Base-by-base conservation (phyloP, 2,113 vertebrate species). In the Cottus gobio region DNA sequence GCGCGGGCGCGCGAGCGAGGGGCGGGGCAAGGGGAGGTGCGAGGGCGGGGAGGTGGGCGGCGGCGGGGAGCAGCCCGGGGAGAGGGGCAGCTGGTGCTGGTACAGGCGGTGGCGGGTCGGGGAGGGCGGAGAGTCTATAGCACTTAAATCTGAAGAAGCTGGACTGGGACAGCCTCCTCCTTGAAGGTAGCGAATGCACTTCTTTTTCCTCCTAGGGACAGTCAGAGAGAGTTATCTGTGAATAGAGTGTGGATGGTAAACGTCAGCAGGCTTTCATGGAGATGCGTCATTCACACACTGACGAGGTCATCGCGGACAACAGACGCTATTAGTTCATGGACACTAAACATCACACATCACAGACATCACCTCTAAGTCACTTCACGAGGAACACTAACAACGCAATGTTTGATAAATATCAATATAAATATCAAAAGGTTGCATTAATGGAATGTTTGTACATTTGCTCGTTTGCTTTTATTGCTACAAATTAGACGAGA, bases 171-270 rank as follows among this genome's bases (percentile, higher is more conserved):
- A 98, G 95, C 95, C 95, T 97, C 96, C 96, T 95, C 95, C 96
- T 94, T 98, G 97, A 97, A 99, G 95, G 96, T 97, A 99, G 95
- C 97, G 97, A 98, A 98, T 96, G 96, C 98, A 99, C 96, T 99
- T 99, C 97, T 99, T 99, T 97, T 99, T 99, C 97, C 97, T 97
- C 98, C 97, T 99, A 96, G 93, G 96, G 95, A 98, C 95, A 97
- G 97, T 95, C 96, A 95, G 91, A 98, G 96, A 98, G 96, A 97
- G 95, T 96, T 94, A 94, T 95, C 96, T 96, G 97, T 98, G 96
- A 98, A 96, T 93, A 95, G 94, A 95, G 94, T 94, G 95, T 91
- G 95, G 95, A 96, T 93, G 93, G 90, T 93, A 67, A 91, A 92
- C 52, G 95, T 96, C 96, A 95, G 85, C 92, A 89, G 90, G 83